phyloP scores from a whole-genome alignment of 2,888 invertebrate species.

The Latrodectus elegans region DNA sequence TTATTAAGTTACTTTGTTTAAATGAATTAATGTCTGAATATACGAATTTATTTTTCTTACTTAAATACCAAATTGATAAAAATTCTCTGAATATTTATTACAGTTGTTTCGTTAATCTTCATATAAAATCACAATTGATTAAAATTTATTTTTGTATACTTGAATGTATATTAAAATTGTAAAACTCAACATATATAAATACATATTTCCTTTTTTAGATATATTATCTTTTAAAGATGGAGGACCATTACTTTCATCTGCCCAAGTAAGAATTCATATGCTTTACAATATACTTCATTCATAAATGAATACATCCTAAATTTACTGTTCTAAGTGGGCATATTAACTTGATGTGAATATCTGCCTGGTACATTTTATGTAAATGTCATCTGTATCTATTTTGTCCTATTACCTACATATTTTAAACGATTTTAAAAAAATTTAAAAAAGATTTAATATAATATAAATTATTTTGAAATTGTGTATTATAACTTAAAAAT shows the following conservation, averaged over 20 bases:
- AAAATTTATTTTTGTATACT: neutral
- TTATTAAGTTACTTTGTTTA: too few relatives aligned
- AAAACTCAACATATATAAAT: slow-evolving; percentile 71
- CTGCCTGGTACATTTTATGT: too few relatives aligned
- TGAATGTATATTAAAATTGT: neutral
- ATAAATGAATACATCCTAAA: too few relatives aligned
- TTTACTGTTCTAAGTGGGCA: too few relatives aligned
- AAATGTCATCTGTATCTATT: too few relatives aligned
- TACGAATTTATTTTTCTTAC: neutral
- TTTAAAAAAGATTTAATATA: too few relatives aligned
- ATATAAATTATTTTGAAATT: too few relatives aligned
- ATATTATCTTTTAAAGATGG: slow-evolving; percentile 74
- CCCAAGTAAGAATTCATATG: slow-evolving; percentile 61
- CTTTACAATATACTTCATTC: neutral
- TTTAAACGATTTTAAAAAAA: too few relatives aligned
- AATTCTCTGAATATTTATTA: neutral
- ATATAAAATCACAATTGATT: neutral
- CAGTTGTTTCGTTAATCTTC: neutral
- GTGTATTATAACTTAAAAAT: too few relatives aligned
- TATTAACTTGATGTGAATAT: too few relatives aligned
- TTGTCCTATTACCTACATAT: too few relatives aligned
- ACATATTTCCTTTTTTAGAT: slow-evolving; percentile 59
- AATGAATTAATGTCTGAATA: too few relatives aligned
- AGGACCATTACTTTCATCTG: slow-evolving; percentile 74
- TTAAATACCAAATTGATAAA: neutral